Conservation (phyloP, 1,140 invertebrate genomes). For the Andricus grossulariae region DNA sequence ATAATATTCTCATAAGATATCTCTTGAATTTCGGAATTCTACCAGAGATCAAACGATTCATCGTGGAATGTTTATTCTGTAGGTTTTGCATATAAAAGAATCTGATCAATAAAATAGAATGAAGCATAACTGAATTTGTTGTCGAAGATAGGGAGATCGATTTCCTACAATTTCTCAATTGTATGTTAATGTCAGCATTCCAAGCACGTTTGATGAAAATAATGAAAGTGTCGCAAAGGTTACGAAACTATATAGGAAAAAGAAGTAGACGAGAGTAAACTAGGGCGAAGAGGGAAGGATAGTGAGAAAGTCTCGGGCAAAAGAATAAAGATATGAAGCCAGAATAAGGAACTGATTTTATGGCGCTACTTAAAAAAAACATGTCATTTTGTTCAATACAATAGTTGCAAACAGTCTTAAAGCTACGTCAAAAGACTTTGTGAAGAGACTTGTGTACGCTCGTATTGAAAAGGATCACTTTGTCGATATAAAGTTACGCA, state of each 20-base stretch:
- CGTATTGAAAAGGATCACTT: neutral
- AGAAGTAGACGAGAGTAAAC: neutral
- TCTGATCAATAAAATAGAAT: constrained; percentile 17
- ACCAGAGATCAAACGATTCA: constrained; percentile 4
- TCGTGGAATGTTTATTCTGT: neutral
- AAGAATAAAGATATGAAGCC: constrained; percentile 12
- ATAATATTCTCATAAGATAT: neutral
- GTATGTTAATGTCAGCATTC: constrained; percentile 31
- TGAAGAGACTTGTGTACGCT: neutral
- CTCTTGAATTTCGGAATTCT: too few relatives aligned
- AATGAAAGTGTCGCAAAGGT: constrained; percentile 42
- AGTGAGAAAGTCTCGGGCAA: neutral
- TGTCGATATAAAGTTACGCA: neutral
- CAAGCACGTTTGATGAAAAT: constrained; percentile 45
- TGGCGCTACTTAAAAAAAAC: constrained; percentile 9
- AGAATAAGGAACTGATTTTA: constrained; percentile 17
- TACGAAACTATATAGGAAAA: constrained; percentile 39
- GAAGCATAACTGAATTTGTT: constrained; percentile 4
- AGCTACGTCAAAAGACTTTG: neutral
- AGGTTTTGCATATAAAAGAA: neutral
- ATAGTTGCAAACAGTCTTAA: neutral
- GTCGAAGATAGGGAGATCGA: constrained; percentile 5
- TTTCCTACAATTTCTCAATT: neutral
- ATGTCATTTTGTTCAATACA: neutral
- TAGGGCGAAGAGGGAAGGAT: neutral